Conservation (phyloP, 2,888 invertebrate genomes). For the Acholoe squamosa region DNA sequence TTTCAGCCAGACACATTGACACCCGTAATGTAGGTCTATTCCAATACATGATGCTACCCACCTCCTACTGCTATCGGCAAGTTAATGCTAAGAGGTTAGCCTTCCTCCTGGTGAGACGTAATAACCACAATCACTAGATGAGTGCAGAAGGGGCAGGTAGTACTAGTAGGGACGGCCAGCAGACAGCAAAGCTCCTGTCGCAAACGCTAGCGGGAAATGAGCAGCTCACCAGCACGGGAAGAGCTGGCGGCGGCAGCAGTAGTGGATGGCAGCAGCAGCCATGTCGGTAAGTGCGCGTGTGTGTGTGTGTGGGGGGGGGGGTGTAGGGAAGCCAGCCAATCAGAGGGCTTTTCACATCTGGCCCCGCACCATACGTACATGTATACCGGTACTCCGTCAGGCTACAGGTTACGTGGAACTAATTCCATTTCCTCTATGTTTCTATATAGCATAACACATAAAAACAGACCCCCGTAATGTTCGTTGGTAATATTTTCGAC, state of each 20-base stretch:
- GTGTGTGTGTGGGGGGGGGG: not conserved
- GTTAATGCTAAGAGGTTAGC: not conserved
- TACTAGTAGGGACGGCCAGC: not conserved
- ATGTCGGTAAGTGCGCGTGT: not conserved
- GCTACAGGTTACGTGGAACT: no score
- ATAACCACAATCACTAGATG: not conserved
- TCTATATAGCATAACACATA: no score
- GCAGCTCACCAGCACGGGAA: not conserved
- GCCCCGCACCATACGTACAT: conserved; percentile 1
- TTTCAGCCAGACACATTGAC: no score
- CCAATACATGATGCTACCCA: no score
- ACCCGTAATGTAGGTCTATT: no score
- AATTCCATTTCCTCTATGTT: no score
- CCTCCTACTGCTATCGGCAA: no score
- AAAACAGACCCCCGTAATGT: no score
- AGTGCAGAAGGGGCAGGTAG: not conserved
- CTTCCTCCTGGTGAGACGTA: not conserved
- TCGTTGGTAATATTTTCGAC: no score
- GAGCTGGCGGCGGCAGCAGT: not conserved
- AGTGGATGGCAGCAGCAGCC: not conserved
- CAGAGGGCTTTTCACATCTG: not conserved
- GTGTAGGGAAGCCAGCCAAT: conserved; percentile 7
- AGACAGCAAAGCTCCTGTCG: not conserved
- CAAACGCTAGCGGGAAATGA: not conserved
- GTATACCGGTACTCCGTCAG: not conserved